phyloP scores from a whole-genome alignment of 2,888 invertebrate species.

The Spilarctia lutea region DNA sequence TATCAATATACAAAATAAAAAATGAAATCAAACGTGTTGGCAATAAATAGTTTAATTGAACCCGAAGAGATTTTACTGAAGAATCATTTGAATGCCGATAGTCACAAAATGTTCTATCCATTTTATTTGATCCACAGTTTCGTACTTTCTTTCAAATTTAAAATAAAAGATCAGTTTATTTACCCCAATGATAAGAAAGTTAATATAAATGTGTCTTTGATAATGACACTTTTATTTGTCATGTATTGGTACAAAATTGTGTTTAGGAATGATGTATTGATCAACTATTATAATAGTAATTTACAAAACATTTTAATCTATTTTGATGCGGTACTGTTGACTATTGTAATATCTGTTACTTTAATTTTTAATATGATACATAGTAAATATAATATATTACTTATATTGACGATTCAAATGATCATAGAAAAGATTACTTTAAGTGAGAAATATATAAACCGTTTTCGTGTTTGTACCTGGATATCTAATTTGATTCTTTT shows the following conservation, averaged over 20 bases:
- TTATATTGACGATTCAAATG: constrained; percentile 13
- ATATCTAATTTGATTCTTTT: constrained; percentile 6
- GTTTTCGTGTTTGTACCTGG: constrained; percentile 19
- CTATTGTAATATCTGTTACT: neutral
- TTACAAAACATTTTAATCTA: neutral
- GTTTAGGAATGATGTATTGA: neutral
- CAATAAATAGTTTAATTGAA: constrained; percentile 1
- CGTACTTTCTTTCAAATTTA: constrained; percentile 29
- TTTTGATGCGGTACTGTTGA: neutral
- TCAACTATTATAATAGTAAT: neutral
- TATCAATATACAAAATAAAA: neutral
- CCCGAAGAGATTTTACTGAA: constrained; percentile 7
- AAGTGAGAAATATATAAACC: neutral
- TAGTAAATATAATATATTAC: constrained; percentile 6
- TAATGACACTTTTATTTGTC: neutral
- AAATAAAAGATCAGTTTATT: constrained; percentile 27
- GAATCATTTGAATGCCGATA: constrained; percentile 2
- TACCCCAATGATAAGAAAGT: constrained; percentile 17
- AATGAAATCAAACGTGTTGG: neutral
- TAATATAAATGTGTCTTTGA: neutral
- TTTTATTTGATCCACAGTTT: constrained; percentile 14
- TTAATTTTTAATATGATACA: constrained; percentile 10
- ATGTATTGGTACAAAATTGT: neutral
- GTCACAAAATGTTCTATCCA: constrained; percentile 1
- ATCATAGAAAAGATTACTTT: neutral